These are phyloP conservation scores for Drosophila fuyamai DNA, from an alignment of 1,140 invertebrate genomes.

Conservation along the genomic window DNA sequence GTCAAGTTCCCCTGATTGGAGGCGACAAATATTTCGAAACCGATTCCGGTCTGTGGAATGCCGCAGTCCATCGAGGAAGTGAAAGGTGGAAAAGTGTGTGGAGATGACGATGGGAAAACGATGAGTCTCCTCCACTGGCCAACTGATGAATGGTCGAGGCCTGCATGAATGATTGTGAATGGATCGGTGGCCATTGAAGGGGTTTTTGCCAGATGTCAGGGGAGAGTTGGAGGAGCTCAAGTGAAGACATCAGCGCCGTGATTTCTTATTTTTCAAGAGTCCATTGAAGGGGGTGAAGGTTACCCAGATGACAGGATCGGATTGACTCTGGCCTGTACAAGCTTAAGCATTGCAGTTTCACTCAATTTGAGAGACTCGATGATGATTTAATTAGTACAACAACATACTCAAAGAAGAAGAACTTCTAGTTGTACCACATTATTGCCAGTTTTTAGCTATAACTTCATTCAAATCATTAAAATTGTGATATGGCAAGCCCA, in stretches of 20 bases:
- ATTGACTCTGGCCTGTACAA: neutral
- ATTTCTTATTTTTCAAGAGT: constrained; percentile 5
- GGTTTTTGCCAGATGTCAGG: neutral
- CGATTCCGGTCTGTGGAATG: constrained; percentile 18
- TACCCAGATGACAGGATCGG: neutral
- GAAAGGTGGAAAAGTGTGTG: constrained; percentile 34
- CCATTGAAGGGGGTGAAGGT: constrained; percentile 7
- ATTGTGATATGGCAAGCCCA: too few species aligned
- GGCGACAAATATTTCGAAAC: constrained; percentile 35
- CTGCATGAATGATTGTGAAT: constrained; percentile 6
- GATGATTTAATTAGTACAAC: too few species aligned
- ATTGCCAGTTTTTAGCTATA: too few species aligned
- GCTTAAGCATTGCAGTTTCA: too few species aligned
- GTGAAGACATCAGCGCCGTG: neutral
- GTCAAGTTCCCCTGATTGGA: constrained; percentile 41
- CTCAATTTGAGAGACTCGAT: too few species aligned
- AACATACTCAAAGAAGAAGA: too few species aligned
- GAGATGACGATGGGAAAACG: constrained; percentile 9
- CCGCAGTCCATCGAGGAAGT: constrained; percentile 11
- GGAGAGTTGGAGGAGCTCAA: neutral
- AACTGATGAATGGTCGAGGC: neutral
- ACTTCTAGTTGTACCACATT: too few species aligned
- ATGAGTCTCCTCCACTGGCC: neutral
- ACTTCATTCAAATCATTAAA: too few species aligned
- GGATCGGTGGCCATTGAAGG: constrained; percentile 3